Evolutionary conservation across 2,113 vertebrate genomes (phyloP).

Genomic region (Tetraodon nigroviridis): DNA sequence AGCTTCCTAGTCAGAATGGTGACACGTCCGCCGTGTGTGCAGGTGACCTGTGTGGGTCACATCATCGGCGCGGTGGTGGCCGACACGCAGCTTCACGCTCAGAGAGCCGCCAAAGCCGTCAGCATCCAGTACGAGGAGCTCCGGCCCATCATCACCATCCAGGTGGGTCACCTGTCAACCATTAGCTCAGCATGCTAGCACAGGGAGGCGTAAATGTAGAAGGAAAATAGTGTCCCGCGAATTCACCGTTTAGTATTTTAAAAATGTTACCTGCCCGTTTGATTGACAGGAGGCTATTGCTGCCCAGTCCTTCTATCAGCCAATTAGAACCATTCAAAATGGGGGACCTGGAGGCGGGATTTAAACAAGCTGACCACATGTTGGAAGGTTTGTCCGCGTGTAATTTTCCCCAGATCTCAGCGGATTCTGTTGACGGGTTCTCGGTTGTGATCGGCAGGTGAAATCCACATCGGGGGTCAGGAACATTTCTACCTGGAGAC

Average conservation of each 20-base stretch:
- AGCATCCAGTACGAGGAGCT: constrained; percentile 87
- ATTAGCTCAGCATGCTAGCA: too few relatives aligned
- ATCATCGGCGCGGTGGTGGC: constrained; percentile 88
- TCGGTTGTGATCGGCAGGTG: constrained; percentile 70
- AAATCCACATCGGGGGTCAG: constrained; percentile 89
- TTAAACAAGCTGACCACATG: constrained; percentile 85
- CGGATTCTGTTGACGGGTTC: neutral
- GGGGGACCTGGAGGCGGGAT: constrained; percentile 86
- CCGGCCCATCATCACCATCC: constrained; percentile 82
- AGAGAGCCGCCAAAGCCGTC: constrained; percentile 83
- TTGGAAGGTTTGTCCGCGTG: constrained; percentile 78
- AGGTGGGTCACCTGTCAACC: constrained; percentile 69
- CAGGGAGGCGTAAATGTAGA: neutral
- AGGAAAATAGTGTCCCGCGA: neutral
- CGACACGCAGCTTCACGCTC: constrained; percentile 86
- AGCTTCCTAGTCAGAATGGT: neutral
- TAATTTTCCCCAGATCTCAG: neutral
- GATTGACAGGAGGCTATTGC: constrained; percentile 85
- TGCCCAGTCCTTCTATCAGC: constrained; percentile 83
- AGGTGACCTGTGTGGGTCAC: constrained; percentile 96
- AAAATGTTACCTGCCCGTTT: neutral
- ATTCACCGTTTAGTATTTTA: neutral
- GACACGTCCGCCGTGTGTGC: neutral
- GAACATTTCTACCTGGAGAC: constrained; percentile 98
- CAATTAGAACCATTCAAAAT: constrained; percentile 79